These are phyloP conservation scores for Amblyornis subalaris DNA, from an alignment of 2,113 vertebrate species.

Conservation along the genomic window DNA sequence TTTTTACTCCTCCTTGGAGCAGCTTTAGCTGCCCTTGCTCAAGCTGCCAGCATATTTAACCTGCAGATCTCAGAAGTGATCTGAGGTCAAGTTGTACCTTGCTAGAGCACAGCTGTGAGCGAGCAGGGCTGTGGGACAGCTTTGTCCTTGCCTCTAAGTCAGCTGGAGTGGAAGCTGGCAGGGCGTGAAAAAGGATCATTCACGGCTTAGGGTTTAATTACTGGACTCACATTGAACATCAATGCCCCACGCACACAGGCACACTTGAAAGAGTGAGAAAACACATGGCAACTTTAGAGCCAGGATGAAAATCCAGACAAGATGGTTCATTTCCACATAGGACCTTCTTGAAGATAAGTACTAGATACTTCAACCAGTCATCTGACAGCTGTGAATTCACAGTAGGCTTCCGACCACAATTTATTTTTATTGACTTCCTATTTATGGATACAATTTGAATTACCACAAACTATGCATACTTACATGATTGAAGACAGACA, in stretches of 20 bases:
- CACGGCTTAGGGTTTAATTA: conserved; percentile 5
- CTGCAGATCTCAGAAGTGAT: not conserved
- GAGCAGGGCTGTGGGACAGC: not conserved
- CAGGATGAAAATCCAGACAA: not conserved
- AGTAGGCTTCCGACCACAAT: not conserved
- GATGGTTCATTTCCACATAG: not conserved
- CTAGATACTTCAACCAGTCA: not conserved
- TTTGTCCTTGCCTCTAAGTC: conserved; percentile 26
- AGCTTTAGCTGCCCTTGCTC: not conserved
- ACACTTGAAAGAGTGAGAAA: not conserved
- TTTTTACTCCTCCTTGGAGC: not conserved
- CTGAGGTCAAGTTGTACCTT: not conserved
- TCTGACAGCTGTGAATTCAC: not conserved
- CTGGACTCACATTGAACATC: not conserved
- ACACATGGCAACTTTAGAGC: not conserved
- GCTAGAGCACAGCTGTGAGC: not conserved
- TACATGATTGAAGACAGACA: not conserved
- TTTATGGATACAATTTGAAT: not conserved
- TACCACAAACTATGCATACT: not conserved
- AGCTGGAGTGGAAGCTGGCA: conserved; percentile 6
- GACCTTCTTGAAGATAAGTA: not conserved
- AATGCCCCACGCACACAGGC: not conserved
- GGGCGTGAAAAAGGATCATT: not conserved
- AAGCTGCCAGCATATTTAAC: not conserved
- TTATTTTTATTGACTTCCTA: not conserved